A percentile compares a stretch with the other conserved stretches of the same genome.
Evolutionary conservation across 64 coral and sea anemone species (phyloP).

Genomic region (Hydrozoanthus tunicans): DNA sequence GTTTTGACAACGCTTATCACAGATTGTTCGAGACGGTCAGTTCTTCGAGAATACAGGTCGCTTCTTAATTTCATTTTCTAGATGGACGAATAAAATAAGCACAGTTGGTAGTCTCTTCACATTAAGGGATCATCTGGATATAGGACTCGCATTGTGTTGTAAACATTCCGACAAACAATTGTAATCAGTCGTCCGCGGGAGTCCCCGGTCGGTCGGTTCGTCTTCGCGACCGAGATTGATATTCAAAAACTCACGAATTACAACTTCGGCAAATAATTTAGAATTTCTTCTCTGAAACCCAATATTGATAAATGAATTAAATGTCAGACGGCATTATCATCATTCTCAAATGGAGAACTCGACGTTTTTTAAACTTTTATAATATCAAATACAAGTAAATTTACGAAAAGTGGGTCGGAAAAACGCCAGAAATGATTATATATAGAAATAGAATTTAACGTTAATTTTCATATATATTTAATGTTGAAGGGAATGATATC

Average conservation of each 20-base stretch:
- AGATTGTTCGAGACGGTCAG: neutral
- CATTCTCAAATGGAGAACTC: too few relatives aligned
- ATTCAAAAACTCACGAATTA: neutral
- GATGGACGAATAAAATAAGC: neutral
- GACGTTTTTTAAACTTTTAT: neutral
- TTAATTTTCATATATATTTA: conserved; percentile 2
- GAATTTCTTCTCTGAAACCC: neutral
- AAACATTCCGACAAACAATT: conserved; percentile 44
- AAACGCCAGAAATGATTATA: conserved; percentile 17
- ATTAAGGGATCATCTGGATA: conserved; percentile 22
- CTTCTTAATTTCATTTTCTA: conserved; percentile 28
- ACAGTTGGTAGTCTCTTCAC: neutral
- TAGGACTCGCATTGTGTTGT: conserved; percentile 18
- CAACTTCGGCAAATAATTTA: neutral
- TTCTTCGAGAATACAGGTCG: neutral
- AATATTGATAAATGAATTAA: neutral
- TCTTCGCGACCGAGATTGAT: neutral
- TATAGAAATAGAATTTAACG: neutral
- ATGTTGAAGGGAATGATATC: neutral
- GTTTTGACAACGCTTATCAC: neutral
- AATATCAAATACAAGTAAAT: neutral
- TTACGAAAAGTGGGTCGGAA: neutral
- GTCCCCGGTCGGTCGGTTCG: conserved; percentile 33
- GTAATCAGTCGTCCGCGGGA: conserved; percentile 23
- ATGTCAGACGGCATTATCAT: neutral